These are phyloP conservation scores for Acanthosoma haemorrhoidale DNA, from an alignment of 2,888 invertebrate species.

Conservation along the genomic window DNA sequence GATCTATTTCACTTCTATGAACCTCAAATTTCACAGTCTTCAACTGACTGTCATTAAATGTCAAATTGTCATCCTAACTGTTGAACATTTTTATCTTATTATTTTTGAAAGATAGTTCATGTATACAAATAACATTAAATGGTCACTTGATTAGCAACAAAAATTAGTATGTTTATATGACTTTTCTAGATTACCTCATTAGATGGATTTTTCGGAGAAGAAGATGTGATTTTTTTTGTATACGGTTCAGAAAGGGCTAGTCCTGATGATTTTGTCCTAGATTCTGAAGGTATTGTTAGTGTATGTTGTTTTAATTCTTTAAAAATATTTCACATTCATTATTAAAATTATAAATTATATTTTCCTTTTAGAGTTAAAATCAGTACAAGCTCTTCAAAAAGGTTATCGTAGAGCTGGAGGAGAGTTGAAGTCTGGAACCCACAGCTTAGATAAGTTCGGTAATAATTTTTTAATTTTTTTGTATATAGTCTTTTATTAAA, in stretches of 20 bases:
- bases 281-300: slow-evolving; percentile 66
- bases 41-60: too few species aligned
- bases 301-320: neutral
- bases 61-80: too few species aligned
- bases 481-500: neutral
- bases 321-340: neutral
- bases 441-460: slow-evolving; percentile 43
- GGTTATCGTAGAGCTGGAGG: slow-evolving; percentile 43
- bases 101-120: too few species aligned
- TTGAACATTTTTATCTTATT: neutral
- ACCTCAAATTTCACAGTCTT: too few species aligned
- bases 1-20: too few species aligned
- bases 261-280: slow-evolving; percentile 88
- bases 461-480: slow-evolving; percentile 2
- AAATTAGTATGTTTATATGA: neutral
- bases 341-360: slow-evolving; percentile 6
- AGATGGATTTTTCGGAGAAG: slow-evolving; percentile 78
- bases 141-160: neutral
- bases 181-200: slow-evolving; percentile 54
- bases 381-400: slow-evolving; percentile 46
- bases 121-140: too few species aligned
- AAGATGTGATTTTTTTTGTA: slow-evolving; percentile 89
- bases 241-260: slow-evolving; percentile 84
- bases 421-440: slow-evolving; percentile 42
- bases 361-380: slow-evolving; percentile 46